Percentiles rank a stretch among this genome's conserved stretches.
phyloP scores from a whole-genome alignment of 2,113 vertebrate genomes.

The Struthio camelus region DNA sequence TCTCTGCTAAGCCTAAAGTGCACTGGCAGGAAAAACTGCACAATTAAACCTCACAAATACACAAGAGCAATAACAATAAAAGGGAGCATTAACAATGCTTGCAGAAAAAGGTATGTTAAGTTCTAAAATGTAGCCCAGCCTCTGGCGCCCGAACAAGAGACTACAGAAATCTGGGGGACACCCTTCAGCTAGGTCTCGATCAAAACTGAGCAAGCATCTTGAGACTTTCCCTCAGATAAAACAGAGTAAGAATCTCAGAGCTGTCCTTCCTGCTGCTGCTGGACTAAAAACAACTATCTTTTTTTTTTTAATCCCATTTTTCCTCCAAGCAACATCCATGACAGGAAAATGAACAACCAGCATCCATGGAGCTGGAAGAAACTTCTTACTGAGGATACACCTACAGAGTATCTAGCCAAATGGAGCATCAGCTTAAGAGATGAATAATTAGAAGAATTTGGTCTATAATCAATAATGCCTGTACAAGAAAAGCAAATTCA shows the following conservation, averaged over 20 bases:
- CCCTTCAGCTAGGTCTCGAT: not conserved
- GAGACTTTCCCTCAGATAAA: not conserved
- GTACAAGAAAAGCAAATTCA: not conserved
- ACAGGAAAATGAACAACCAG: not conserved
- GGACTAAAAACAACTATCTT: not conserved
- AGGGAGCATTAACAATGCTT: not conserved
- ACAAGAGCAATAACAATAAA: not conserved
- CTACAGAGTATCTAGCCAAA: not conserved
- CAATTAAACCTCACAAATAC: not conserved
- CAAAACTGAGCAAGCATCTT: not conserved
- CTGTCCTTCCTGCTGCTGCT: not conserved
- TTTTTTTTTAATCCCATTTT: not conserved
- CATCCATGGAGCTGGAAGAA: not conserved
- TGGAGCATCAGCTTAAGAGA: not conserved
- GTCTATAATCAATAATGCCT: not conserved
- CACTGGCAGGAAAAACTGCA: not conserved
- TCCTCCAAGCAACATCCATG: not conserved
- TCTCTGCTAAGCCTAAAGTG: not conserved
- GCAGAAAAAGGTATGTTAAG: not conserved
- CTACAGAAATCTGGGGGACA: not conserved
- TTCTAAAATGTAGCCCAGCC: not conserved
- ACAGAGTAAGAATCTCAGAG: not conserved
- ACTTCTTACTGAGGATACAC: not conserved
- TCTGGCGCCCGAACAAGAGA: not conserved
- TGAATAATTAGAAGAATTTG: not conserved